Evolutionary conservation across 2,113 vertebrate species (phyloP), one percentile per base, ranked within the genome.

Genomic region (Crotophaga sulcirostris): DNA sequence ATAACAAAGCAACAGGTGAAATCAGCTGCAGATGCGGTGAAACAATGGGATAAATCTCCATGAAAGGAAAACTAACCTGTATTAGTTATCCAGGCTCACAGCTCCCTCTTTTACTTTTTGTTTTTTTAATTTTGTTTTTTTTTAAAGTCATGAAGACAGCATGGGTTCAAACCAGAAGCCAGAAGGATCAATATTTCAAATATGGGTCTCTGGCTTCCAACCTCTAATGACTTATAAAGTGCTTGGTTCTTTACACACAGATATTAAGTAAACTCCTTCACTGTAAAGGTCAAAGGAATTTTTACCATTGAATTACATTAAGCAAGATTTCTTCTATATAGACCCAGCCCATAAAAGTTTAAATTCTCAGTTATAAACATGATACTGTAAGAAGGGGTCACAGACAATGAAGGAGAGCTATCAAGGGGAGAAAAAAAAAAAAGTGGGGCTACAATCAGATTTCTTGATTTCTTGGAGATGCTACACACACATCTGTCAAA

Each of bases 241-340:
- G 26, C 49, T 87, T 85, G 19, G 10, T 56, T 90, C 75, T 92
- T 90, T 86, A 86, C 60, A 84, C 42, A 64, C 2, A 31, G 55
- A 84, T 73, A 90, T 63, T 86, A 85, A 93, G 44, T 33, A 88
- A 95, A 88, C 38, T 51, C 55, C 21, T 87, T 62, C 54, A 62
- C 52, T 51, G 29, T 63, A 96, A 91, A 96, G 68, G 56, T 86
- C 82, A 93, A 81, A 64, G 55, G 52, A 91, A 93, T 60, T 64
- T 82, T 58, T 74, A 34, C 44, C 29, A 47, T 45, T 90, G 70
- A 76, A 69, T 74, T 67, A 38, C 52, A 85, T 2, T 36, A 28
- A 36, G 28, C 11, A 73, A 59, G 45, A 64, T 59, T 86, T 87
- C 33, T 58, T 82, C 78, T 69, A 58, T 25, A 70, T 26, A 93